Evolutionary conservation across 2,888 invertebrate species (phyloP).

Genomic region (Cataglyphis albicans): DNA sequence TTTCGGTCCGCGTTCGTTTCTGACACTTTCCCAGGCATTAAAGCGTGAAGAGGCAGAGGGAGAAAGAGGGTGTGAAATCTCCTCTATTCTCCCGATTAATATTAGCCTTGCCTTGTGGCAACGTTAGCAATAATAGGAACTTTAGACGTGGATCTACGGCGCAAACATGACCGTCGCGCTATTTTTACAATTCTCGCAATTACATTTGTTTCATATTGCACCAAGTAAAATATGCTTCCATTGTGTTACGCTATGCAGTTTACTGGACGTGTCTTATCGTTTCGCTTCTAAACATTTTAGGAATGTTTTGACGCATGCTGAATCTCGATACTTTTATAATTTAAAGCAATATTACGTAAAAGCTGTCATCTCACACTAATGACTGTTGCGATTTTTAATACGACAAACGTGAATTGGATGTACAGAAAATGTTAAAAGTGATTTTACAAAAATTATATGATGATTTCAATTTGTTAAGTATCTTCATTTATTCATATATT

Average conservation of each 20-base stretch:
- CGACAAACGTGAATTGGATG: too few relatives aligned
- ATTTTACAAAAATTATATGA: background rate
- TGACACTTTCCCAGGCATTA: constrained; percentile 64
- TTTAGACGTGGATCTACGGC: constrained; percentile 47
- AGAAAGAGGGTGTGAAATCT: constrained; percentile 22
- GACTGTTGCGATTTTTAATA: too few relatives aligned
- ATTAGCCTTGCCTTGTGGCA: constrained; percentile 54
- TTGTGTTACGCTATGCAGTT: constrained; percentile 49
- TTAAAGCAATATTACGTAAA: background rate
- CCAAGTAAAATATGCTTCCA: constrained; percentile 32
- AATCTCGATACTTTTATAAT: background rate
- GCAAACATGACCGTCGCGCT: constrained; percentile 51
- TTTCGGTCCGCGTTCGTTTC: constrained; percentile 47
- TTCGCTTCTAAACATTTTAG: background rate
- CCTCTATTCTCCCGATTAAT: constrained; percentile 56
- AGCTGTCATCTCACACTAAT: background rate
- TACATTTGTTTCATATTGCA: constrained; percentile 53
- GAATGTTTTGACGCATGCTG: background rate
- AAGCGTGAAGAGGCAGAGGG: constrained; percentile 65
- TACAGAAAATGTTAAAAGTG: too few relatives aligned
- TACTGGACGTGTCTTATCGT: constrained; percentile 40
- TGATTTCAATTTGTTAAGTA: background rate
- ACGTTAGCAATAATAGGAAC: constrained; percentile 64
- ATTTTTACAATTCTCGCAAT: constrained; percentile 47
- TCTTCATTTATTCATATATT: background rate